Evolutionary conservation across 1,140 invertebrate genomes (phyloP).

Genomic region (Amphibalanus amphitrite): DNA sequence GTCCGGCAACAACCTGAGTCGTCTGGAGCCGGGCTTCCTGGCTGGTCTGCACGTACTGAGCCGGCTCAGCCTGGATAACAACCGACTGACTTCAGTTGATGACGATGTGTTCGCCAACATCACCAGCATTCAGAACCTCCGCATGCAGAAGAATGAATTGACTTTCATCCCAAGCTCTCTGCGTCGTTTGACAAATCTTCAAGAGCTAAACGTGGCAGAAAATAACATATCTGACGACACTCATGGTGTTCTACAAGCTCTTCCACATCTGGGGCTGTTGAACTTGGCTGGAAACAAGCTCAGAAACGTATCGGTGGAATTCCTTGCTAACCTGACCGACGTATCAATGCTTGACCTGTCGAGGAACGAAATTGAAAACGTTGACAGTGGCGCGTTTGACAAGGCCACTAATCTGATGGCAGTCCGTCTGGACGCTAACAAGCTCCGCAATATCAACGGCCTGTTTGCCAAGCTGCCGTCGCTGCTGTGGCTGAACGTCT

Average conservation of each 20-base stretch:
- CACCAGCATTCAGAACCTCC: constrained; percentile 54
- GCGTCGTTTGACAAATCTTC: constrained; percentile 49
- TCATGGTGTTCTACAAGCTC: constrained; percentile 56
- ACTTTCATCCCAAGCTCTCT: constrained; percentile 51
- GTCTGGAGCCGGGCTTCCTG: constrained; percentile 52
- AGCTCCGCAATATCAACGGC: constrained; percentile 61
- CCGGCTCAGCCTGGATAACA: constrained; percentile 58
- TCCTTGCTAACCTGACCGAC: constrained; percentile 56
- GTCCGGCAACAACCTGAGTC: constrained; percentile 56
- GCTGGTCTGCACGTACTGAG: constrained; percentile 61
- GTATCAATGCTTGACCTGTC: constrained; percentile 76
- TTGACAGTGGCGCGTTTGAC: constrained; percentile 52
- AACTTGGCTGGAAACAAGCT: constrained; percentile 72
- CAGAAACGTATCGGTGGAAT: constrained; percentile 60
- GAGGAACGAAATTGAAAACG: constrained; percentile 56
- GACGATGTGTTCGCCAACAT: constrained; percentile 57
- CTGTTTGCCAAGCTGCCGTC: constrained; percentile 63
- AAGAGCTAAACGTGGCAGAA: constrained; percentile 60
- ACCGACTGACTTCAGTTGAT: constrained; percentile 52
- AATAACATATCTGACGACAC: constrained; percentile 56
- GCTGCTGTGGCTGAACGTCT: constrained; percentile 75
- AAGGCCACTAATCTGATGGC: constrained; percentile 61
- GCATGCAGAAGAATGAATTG: constrained; percentile 62
- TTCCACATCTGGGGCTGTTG: constrained; percentile 46
- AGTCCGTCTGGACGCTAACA: constrained; percentile 67